Conservation (phyloP, 2,113 vertebrate species). For the Ranitomeya imitator region DNA sequence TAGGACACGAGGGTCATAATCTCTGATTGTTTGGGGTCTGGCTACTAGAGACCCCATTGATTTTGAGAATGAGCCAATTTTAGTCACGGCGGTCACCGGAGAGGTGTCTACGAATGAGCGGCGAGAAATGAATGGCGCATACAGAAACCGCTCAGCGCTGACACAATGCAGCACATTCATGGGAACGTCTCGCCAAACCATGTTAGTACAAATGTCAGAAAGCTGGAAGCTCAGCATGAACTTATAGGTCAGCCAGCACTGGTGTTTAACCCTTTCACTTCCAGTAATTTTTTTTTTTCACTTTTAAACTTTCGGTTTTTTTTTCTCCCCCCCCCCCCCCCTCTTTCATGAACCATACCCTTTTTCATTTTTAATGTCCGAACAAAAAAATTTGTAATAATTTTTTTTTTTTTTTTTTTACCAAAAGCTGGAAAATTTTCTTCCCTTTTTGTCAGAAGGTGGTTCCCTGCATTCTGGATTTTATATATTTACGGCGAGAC, state of each 20-base stretch:
- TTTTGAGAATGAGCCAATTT: neutral
- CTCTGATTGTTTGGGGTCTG: neutral
- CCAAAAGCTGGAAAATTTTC: no score
- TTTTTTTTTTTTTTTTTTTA: no score
- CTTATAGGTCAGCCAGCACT: neutral
- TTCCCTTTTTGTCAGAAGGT: no score
- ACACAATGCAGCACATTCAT: neutral
- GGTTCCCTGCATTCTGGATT: no score
- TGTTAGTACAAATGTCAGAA: neutral
- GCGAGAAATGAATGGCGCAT: neutral
- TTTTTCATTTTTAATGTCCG: no score
- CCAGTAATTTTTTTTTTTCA: no score
- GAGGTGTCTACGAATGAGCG: neutral
- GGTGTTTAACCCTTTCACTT: no score
- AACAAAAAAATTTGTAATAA: no score
- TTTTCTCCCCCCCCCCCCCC: no score
- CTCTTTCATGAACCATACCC: no score
- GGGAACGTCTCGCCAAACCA: neutral
- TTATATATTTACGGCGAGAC: no score
- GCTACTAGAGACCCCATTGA: neutral
- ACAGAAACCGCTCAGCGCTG: neutral
- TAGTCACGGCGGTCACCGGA: neutral
- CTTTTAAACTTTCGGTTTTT: no score
- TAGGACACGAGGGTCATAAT: neutral
- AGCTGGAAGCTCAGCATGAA: neutral